Base-by-base conservation (phyloP, 2,888 invertebrate genomes). In the Antitype chi region DNA sequence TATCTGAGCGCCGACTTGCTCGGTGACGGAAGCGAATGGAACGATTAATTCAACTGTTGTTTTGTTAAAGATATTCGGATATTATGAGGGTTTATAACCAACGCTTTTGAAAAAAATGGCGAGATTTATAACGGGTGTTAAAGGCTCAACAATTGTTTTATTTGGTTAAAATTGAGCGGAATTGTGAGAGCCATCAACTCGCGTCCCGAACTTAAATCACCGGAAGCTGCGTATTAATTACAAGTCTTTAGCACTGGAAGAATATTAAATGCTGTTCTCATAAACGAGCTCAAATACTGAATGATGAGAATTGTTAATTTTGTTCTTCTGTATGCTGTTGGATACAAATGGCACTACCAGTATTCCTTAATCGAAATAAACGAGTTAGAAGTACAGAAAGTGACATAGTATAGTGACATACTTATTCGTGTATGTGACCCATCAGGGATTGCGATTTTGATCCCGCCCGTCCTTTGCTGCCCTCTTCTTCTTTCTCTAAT, bases 31-130 rank as follows among this genome's bases (percentile, higher is more conserved):
- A 84, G n/a, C 55, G 63, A 82, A 72, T 72, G 74, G 43, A 63
- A 55, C 78, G 84, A 74, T 84, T 86, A 84, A 78, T 78, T 63
- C 74, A 43, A 78, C 53, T 66, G 64, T 85, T 82, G 77, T 85
- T 86, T 85, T 78, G 70, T 74, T 82, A 77, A 70, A 85, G 69
- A 85, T 77, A 85, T 85, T 77, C 73, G 20, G 47, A 68, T 77
- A 77, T 72, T 72, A 74, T 78, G n/a, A 62, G 70, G 72, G 60
- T 70, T 60, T 70, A 76, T 70, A 57, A 38, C 47, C 81, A 60
- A 68, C 43, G 52, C 8, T 85, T 62, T 64, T 0, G 67, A 20
- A 25, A 68, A 85, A 82, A 81, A 81, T 52, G 20, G 9, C 8
- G 60, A 66, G 69, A 76, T 71, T 81, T 81, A 84, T 71, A 60